These are phyloP conservation scores for Scarus forsteni DNA, from an alignment of 2,797 vertebrate genomes.

Conservation along the genomic window DNA sequence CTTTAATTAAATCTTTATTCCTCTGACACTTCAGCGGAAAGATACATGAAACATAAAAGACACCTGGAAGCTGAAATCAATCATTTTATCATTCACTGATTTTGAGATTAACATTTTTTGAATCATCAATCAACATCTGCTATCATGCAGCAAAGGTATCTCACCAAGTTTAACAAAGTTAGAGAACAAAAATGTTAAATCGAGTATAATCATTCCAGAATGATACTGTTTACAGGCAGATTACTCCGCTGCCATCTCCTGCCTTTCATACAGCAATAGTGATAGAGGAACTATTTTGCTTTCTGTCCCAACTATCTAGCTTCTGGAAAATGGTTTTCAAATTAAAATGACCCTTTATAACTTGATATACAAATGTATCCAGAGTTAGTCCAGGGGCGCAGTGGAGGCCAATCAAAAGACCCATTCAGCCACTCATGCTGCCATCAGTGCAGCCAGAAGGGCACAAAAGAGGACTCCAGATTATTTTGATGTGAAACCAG, in stretches of 20 bases:
- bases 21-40: no score
- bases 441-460: constrained; percentile 68
- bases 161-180: no score
- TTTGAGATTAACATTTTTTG: no score
- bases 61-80: no score
- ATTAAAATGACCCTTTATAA: constrained; percentile 72
- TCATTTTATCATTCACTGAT: no score
- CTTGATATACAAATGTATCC: constrained; percentile 67
- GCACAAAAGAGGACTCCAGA: constrained; percentile 76
- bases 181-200: no score
- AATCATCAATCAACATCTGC: no score
- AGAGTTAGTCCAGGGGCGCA: constrained; percentile 60
- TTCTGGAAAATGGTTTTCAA: constrained; percentile 66
- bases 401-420: constrained; percentile 73
- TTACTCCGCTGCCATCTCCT: constrained; percentile 1
- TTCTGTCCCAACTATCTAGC: constrained; percentile 46
- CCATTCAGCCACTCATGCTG: constrained; percentile 73
- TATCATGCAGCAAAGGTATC: no score
- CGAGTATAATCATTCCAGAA: no score
- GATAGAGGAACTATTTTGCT: constrained; percentile 27
- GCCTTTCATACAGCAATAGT: constrained; percentile 26
- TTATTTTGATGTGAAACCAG: constrained; percentile 85
- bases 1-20: no score
- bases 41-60: no score
- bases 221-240: background rate